These are phyloP conservation scores for Alfaro cultratus DNA, from an alignment of 2,797 vertebrate species.

Conservation along the genomic window DNA sequence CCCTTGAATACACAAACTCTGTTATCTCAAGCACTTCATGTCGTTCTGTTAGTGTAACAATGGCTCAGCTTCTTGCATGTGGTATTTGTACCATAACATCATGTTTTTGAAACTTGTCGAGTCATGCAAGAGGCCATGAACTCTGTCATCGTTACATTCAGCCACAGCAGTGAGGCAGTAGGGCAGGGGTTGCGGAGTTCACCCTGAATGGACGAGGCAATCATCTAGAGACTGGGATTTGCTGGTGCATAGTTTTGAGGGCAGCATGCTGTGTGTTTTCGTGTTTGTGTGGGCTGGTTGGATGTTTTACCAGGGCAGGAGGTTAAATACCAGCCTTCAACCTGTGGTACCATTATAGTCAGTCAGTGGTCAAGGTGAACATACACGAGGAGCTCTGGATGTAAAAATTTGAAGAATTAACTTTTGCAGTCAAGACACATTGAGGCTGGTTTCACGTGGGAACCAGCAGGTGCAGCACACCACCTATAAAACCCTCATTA, in stretches of 20 bases:
- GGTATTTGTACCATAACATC: slow-evolving; percentile 2
- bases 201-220: slow-evolving; percentile 55
- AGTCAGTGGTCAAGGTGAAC: neutral
- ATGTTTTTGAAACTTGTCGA: slow-evolving; percentile 19
- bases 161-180: slow-evolving; percentile 33
- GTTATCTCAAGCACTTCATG: neutral
- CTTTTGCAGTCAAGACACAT: neutral
- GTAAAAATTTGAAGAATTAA: slow-evolving; percentile 1
- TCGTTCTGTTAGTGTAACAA: slow-evolving; percentile 9
- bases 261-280: slow-evolving; percentile 41
- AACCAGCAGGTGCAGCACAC: neutral
- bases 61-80: neutral
- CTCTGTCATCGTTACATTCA: slow-evolving; percentile 29
- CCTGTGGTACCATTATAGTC: neutral
- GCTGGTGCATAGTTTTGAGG: slow-evolving; percentile 57
- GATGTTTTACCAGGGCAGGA: slow-evolving; percentile 36
- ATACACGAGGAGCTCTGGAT: neutral
- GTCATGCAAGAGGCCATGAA: slow-evolving; percentile 19
- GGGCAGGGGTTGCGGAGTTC: slow-evolving; percentile 65
- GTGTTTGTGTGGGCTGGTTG: slow-evolving; percentile 38
- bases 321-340: slow-evolving; percentile 29
- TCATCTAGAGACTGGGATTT: slow-evolving; percentile 62
- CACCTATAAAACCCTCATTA: neutral
- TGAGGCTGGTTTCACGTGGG: neutral
- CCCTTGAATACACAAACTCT: neutral